phyloP scores from a whole-genome alignment of 2,113 vertebrate species.

The Haemorhous mexicanus region DNA sequence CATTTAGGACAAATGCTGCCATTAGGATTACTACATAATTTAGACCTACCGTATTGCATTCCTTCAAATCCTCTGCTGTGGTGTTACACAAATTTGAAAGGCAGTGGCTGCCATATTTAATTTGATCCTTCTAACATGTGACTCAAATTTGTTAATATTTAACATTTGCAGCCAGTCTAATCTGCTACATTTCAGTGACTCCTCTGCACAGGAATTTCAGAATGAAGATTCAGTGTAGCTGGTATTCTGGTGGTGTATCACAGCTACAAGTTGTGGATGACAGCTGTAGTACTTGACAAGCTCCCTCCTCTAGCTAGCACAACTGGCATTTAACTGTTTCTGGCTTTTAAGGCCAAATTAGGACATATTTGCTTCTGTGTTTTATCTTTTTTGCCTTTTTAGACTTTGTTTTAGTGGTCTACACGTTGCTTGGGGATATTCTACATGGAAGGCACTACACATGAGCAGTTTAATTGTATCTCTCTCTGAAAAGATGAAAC shows the following conservation, averaged over 20 bases:
- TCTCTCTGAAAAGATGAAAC: slow-evolving; percentile 26
- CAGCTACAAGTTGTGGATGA: neutral
- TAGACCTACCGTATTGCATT: neutral
- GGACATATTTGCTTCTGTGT: neutral
- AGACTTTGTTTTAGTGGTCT: neutral
- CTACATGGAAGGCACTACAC: neutral
- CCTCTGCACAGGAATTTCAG: neutral
- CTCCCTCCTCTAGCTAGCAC: neutral
- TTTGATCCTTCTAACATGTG: neutral
- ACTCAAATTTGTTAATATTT: slow-evolving; percentile 36
- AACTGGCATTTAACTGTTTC: neutral
- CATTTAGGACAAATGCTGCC: slow-evolving; percentile 2
- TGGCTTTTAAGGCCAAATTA: slow-evolving; percentile 10
- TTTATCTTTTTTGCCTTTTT: slow-evolving; percentile 6
- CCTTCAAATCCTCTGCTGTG: slow-evolving; percentile 23
- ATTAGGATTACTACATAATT: slow-evolving; percentile 45
- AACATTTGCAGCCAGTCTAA: slow-evolving; percentile 40
- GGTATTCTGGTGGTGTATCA: neutral
- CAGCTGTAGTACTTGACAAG: neutral
- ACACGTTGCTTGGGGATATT: slow-evolving; percentile 20
- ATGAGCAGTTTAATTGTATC: neutral
- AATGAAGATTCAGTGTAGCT: neutral
- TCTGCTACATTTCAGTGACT: slow-evolving; percentile 16
- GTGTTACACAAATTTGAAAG: neutral
- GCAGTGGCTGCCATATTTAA: slow-evolving; percentile 33